Base-by-base conservation (phyloP, 2,113 vertebrate species). In the Tachysurus vachellii region DNA sequence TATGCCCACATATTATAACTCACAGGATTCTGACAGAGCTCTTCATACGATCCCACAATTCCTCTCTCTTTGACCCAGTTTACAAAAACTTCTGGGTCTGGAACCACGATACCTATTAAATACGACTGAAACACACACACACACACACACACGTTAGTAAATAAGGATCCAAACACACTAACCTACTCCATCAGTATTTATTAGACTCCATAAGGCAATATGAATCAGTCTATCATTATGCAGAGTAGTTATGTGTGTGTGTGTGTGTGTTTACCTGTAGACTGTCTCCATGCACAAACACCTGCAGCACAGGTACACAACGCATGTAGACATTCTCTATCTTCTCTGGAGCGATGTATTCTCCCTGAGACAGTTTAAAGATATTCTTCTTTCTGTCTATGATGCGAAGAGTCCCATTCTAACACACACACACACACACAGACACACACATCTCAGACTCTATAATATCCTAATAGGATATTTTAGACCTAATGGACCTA, bases 311-410 rank as follows among this genome's bases (percentile, higher is more conserved):
- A 1, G 95, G 91, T 6, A 92, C 89, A 42, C 91, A 93, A 8
- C 95, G 94, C 77, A 84, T 91, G 94, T 96, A 96, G 75, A 95
- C 91, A 0, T 95, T 96, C 88, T 96, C 95, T n/a, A 96, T 95
- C 92, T 95, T 96, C 92, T 96, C 95, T 0, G 95, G 95, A 87
- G 95, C 95, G 23, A 96, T 93, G 89, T 96, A 96, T 91, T 96
- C 95, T 13, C 95, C 95, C 89, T 96, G 94, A 7, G 94, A 94
- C 91, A 96, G 84, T 89, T 96, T 96, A 88, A 96, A 96, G 89
- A 96, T 96, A 91, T 96, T 93, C 92, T 96, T 96, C 92, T 96
- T 95, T 88, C 95, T 88, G 93, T 96, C 95, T 1, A 96, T 91
- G 91, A 96, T 96, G 85, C 93, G 92, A 23, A 96, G 90, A 0